These are phyloP conservation scores for Amphipyra tragopoginis DNA, from an alignment of 2,888 invertebrate species.

Conservation along the genomic window DNA sequence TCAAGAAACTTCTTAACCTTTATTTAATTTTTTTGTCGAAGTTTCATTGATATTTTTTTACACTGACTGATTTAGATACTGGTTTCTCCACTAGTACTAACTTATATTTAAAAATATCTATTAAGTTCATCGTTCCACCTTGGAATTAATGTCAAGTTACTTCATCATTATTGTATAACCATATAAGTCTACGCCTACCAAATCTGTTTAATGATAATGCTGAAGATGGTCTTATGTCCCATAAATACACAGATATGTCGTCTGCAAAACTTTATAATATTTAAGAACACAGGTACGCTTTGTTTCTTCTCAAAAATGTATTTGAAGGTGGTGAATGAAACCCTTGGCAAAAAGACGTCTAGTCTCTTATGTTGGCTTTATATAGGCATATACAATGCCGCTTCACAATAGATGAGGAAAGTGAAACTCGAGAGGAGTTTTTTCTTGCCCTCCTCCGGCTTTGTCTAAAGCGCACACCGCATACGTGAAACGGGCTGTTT, in stretches of 20 bases:
- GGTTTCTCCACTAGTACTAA: neutral
- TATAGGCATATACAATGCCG: slow-evolving; percentile 68
- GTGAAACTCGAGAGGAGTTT: slow-evolving; percentile 78
- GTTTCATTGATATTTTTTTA: neutral
- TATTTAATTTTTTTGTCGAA: neutral
- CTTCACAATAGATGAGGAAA: slow-evolving; percentile 75
- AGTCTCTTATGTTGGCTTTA: slow-evolving; percentile 62
- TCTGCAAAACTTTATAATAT: slow-evolving; percentile 2
- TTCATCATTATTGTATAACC: slow-evolving; percentile 62
- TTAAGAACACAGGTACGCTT: slow-evolving; percentile 1
- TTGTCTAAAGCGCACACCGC: slow-evolving; percentile 69
- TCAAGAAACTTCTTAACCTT: no score
- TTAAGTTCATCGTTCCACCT: slow-evolving; percentile 67
- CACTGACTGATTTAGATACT: no score
- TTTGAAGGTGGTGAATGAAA: slow-evolving; percentile 62
- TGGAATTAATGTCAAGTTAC: slow-evolving; percentile 61
- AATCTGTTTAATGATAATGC: slow-evolving; percentile 54
- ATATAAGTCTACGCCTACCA: slow-evolving; percentile 62
- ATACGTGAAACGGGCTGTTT: slow-evolving; percentile 67
- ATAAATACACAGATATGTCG: slow-evolving; percentile 30
- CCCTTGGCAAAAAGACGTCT: slow-evolving; percentile 68
- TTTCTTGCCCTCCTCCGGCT: slow-evolving; percentile 69
- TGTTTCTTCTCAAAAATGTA: slow-evolving; percentile 23
- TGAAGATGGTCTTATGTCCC: slow-evolving; percentile 27
- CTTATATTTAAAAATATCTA: slow-evolving; percentile 15